Conservation (phyloP, 2,113 vertebrate genomes). For the Acrocephalus arundinaceus region DNA sequence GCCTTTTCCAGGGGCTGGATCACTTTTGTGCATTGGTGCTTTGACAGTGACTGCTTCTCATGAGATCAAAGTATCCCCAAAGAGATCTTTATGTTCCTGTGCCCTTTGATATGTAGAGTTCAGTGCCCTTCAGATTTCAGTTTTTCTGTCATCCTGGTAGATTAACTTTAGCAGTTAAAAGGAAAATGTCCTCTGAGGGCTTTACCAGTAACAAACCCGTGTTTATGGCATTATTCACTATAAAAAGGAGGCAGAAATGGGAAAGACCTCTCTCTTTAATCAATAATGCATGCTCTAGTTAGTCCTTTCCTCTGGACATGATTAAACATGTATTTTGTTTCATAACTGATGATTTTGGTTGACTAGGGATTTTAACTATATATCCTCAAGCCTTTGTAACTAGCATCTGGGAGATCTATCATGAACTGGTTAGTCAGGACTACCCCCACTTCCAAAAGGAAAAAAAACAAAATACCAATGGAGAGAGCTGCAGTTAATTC, state of each 20-base stretch:
- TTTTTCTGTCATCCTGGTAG: constrained; percentile 32
- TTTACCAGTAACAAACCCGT: constrained; percentile 43
- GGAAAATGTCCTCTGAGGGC: constrained; percentile 29
- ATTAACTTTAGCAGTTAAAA: constrained; percentile 53
- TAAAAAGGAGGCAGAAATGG: constrained; percentile 43
- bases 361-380: constrained; percentile 58
- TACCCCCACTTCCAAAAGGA: not conserved
- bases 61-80: constrained; percentile 25
- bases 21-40: not conserved
- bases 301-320: constrained; percentile 67
- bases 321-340: constrained; percentile 75
- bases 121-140: constrained; percentile 29
- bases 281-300: constrained; percentile 74
- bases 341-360: constrained; percentile 70
- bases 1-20: not conserved
- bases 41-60: not conserved
- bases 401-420: constrained; percentile 42
- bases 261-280: constrained; percentile 66
- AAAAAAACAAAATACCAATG: not conserved
- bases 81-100: not conserved
- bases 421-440: constrained; percentile 41
- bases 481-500: not conserved
- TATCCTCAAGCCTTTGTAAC: constrained; percentile 61
- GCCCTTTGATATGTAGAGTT: constrained; percentile 44
- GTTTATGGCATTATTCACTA: constrained; percentile 65